Evolutionary conservation across 2,113 vertebrate species (phyloP), one percentile per base, ranked within the genome.

Genomic region (Taurulus bubalis): DNA sequence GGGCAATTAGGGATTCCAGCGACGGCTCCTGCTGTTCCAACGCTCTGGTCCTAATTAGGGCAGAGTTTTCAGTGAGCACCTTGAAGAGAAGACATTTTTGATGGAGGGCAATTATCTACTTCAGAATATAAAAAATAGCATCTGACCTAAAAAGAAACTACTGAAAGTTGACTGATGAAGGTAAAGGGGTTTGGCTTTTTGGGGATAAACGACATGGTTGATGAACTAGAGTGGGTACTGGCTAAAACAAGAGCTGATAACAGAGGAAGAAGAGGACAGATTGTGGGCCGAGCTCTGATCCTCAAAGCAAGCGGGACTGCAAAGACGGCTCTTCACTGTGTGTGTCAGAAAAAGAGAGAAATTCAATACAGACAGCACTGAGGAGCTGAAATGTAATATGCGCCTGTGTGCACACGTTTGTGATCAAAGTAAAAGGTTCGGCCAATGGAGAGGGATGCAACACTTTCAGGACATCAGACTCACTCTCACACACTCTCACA

Each of bases 71-170:
- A 59, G 34, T 45, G 77, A 82, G 63, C 62, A 79, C 80, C 75
- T 82, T 34, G 47, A 80, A 81, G 38, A 84, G 78, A 65, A 62
- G 81, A 49, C 55, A n/a, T 45, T 45, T 91, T 84, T 90, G 92
- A 91, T 87, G 79, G 69, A 79, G 87, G 65, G 75, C 85, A 94
- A 92, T 94, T 91, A 93, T 92, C 84, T 88, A 58, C 79, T 80
- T 76, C 55, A 83, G 74, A 26, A 77, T n/a, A 75, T 59, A 55
- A 60, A 71, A 85, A 66, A 47, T 1, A 26, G 75, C 53, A 71
- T 55, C 71, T 86, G 80, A 79, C 81, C 80, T 76, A 53, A 79
- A 90, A 87, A 80, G 58, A 87, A 66, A 71, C 32, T 40, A 80
- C 85, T 87, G 72, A 82, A 85, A 89, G 80, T 45, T 71, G 24